Evolutionary conservation across 2,113 vertebrate genomes (phyloP), one percentile per base, ranked within the genome.

Genomic region (Apodemus sylvaticus): DNA sequence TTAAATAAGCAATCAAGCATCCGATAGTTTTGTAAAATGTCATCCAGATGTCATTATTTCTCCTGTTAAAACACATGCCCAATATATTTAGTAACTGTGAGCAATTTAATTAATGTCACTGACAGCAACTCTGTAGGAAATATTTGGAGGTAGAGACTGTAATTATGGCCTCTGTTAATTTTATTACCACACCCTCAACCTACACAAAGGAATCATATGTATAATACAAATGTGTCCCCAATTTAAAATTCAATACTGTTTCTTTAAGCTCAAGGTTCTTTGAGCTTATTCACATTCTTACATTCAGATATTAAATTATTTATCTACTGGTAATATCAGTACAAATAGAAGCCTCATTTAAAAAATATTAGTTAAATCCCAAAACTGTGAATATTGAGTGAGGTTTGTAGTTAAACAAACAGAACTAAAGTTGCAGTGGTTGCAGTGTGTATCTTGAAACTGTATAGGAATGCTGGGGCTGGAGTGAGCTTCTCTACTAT

Each of bases 351-450:
- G 68, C 55, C 0, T 10, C 3, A 1, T 71, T 22, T 48, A 31
- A 93, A 85, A 53, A 86, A 74, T 86, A 82, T 31, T 73, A 22
- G 90, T 81, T 60, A 74, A 87, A 95, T 68, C 92, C 9, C 55
- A 94, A 90, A 34, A 87, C 66, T 34, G 2, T 60, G 55, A 93
- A 42, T 58, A 36, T 71, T 60, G 86, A 88, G 10, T 76, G 19
- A 76, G 13, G 7, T 87, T 48, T 64, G 68, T 74, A 70, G 66
- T 34, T 85, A 70, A 73, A 85, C 20, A 74, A 77, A 95, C 17
- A 71, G 29, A 96, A 90, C 68, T 81, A 29, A 60, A 85, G 66
- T 86, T 70, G 53, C 42, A 58, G 77, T 82, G 88, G 66, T 86
- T 70, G 53, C 42, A 58, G 77, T 82, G 88, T 82, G 5, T 88